phyloP scores from a whole-genome alignment of 2,797 vertebrate genomes.

The Adelosebastes latens region DNA sequence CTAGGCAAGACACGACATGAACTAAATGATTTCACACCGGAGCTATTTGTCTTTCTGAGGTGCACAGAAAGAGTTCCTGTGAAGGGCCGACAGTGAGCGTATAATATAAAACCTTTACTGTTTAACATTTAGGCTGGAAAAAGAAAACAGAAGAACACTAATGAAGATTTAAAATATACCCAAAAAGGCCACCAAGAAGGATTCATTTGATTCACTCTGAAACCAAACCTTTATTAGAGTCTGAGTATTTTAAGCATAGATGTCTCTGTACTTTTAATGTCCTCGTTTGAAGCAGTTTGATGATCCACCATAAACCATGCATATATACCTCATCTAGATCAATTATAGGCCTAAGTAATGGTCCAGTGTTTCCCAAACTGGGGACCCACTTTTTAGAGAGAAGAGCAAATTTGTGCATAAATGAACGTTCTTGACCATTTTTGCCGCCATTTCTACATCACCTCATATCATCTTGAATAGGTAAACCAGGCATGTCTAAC shows the following conservation, averaged over 20 bases:
- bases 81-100: not conserved
- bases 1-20: conserved; percentile 77
- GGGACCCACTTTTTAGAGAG: too few relatives aligned
- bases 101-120: conserved; percentile 16
- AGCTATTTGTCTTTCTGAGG: conserved; percentile 72
- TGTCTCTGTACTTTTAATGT: not conserved
- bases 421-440: too few relatives aligned
- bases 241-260: not conserved
- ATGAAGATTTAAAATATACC: conserved; percentile 9
- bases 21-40: conserved; percentile 78
- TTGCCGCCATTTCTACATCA: too few relatives aligned
- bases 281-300: not conserved
- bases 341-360: not conserved
- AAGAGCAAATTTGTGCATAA: too few relatives aligned
- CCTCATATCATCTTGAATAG: fast-evolving
- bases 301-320: not conserved
- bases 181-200: not conserved
- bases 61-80: conserved; percentile 11
- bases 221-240: not conserved
- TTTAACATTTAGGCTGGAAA: conserved; percentile 4
- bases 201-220: not conserved
- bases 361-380: not conserved
- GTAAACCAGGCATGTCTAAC: too few relatives aligned
- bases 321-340: not conserved
- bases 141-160: not conserved